A percentile compares a stretch with the other conserved stretches of the same genome.
phyloP scores from a whole-genome alignment of 2,797 vertebrate genomes.

The Cossypha dichroa region DNA sequence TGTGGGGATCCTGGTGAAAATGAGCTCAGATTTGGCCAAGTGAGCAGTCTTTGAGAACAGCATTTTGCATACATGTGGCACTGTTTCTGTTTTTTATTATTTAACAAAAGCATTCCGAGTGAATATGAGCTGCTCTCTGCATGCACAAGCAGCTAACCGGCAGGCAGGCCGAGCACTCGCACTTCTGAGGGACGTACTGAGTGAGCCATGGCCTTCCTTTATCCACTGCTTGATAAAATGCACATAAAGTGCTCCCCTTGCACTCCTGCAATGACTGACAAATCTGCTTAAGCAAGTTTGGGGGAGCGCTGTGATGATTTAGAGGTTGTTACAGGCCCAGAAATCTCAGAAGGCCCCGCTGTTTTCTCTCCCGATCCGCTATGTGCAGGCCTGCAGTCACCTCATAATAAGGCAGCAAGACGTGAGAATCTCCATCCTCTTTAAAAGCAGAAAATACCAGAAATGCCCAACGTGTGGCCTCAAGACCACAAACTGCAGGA shows the following conservation, averaged over 20 bases:
- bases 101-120: background rate
- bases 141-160: background rate
- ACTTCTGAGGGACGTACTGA: background rate
- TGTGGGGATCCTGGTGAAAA: background rate
- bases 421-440: background rate
- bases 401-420: background rate
- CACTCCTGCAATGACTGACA: background rate
- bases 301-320: background rate
- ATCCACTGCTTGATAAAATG: background rate
- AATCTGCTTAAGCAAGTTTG: background rate
- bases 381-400: background rate
- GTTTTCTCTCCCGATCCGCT: background rate
- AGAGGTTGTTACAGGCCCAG: background rate
- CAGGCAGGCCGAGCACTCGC: background rate
- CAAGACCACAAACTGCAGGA: background rate
- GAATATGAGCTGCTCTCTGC: background rate
- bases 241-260: background rate
- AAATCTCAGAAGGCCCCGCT: background rate
- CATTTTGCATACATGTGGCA: background rate
- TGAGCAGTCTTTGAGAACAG: background rate
- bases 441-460: background rate
- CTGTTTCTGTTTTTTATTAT: background rate
- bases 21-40: background rate
- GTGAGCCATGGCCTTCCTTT: background rate
- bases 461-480: background rate